Evolutionary conservation across 1,140 invertebrate genomes (phyloP), one percentile per base, ranked within the genome.

Genomic region (Penaeus japonicus): DNA sequence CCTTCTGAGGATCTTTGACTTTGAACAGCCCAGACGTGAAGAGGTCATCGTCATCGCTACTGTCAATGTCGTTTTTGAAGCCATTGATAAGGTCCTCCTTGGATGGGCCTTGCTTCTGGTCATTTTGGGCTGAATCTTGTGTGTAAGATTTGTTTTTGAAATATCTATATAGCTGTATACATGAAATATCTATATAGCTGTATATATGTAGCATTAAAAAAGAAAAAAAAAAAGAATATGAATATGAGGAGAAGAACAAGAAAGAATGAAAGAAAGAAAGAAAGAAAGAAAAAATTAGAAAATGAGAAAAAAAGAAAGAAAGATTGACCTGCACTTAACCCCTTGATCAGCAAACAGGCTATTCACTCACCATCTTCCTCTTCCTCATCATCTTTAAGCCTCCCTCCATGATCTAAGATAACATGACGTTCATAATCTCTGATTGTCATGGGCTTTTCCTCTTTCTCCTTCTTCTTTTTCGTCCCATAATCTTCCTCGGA

Each of bases 381-480:
- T 30, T 93, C 93, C n/a, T n/a, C n/a, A 18, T 93, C 93, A 59
- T 94, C 93, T 91, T 94, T 93, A 32, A 94, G 93, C 91, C 94
- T 94, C 87, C 95, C 96, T 90, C 94, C 94, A 90, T 94, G 94
- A 91, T 97, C 95, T 10, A 96, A 90, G 62, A 97, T 94, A 57
- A 97, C 93, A 91, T 96, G 94, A 80, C 96, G 93, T 91, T 98
- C 96, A 92, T 96, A 97, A 91, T 98, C 97, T 91, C 96, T 95
- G 22, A 98, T 91, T 59, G 93, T 95, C 75, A 97, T 92, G 1
- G 95, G 94, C 91, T 96, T 93, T 62, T 92, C 91, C 85, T 93
- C 92, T 22, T 92, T 92, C 89, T 94, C 93, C 85, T 91, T 92
- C 59, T 90, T 91, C 20, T 91, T 90, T 83, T 84, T 89, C 20